A percentile compares a stretch with the other conserved stretches of the same genome.
Conservation (phyloP, 2,797 vertebrate species). For the Emys orbicularis region DNA sequence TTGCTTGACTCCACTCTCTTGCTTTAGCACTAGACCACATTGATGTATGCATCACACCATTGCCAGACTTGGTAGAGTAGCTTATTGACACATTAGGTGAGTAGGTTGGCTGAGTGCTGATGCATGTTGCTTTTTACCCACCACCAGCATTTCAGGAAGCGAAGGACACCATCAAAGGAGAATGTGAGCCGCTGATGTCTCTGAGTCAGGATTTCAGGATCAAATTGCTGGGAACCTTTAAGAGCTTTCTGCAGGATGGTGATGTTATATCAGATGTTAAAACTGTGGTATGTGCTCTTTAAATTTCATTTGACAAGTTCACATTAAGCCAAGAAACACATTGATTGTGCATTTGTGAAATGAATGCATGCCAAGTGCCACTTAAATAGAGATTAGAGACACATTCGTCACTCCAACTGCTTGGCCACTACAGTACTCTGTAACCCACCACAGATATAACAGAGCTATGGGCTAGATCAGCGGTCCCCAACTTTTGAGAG, state of each 20-base stretch:
- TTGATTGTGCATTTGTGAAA: not conserved
- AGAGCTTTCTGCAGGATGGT: not conserved
- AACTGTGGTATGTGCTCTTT: not conserved
- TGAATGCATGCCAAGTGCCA: not conserved
- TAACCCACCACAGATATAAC: not conserved
- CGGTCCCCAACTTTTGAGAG: too few species aligned
- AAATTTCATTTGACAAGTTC: not conserved
- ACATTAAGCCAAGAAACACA: not conserved
- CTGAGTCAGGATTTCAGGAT: not conserved
- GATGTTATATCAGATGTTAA: not conserved
- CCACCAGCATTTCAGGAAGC: not conserved
- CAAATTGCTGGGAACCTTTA: not conserved
- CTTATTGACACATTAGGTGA: not conserved
- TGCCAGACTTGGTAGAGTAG: not conserved
- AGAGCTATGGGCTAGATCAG: not conserved
- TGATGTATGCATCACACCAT: not conserved
- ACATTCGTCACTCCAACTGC: not conserved
- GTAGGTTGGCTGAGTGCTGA: not conserved
- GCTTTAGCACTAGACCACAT: not conserved
- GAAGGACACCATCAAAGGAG: not conserved
- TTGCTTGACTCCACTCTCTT: not conserved
- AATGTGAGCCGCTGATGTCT: not conserved
- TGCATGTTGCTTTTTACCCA: not conserved
- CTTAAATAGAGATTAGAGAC: not conserved
- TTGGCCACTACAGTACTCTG: not conserved